Evolutionary conservation across 2,888 invertebrate genomes (phyloP).

Genomic region (Capitulum mitella): DNA sequence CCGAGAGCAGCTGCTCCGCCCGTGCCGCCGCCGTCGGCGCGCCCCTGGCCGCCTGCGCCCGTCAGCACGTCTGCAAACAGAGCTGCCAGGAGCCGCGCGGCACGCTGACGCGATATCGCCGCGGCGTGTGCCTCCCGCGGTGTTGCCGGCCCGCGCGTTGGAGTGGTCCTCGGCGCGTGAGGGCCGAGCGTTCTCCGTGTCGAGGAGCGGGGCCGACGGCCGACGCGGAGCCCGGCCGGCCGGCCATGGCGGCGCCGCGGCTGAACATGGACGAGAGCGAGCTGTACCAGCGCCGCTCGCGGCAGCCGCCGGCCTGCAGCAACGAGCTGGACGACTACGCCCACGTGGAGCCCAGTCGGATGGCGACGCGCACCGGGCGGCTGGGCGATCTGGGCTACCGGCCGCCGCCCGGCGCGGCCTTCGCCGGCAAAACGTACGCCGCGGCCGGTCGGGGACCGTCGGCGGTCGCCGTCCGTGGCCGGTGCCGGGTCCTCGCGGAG

Average conservation of each 20-base stretch:
- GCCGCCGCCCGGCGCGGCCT: not conserved
- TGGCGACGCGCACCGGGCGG: not conserved
- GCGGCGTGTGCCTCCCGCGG: not conserved
- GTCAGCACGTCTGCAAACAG: not conserved
- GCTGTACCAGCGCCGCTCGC: conserved; percentile 1
- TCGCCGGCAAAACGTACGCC: not conserved
- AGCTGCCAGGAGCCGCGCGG: not conserved
- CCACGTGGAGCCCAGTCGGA: not conserved
- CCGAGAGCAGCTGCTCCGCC: not conserved
- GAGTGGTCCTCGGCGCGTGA: not conserved
- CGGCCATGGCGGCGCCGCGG: not conserved
- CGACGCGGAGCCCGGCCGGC: not conserved
- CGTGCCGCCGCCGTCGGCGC: not conserved
- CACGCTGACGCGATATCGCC: not conserved
- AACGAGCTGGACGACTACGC: not conserved
- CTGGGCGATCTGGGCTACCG: not conserved
- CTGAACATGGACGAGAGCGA: not conserved
- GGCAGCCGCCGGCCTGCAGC: not conserved
- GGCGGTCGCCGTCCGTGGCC: no score
- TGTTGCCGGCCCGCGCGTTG: not conserved
- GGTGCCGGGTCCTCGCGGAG: no score
- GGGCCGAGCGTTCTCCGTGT: not conserved
- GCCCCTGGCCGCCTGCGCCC: not conserved
- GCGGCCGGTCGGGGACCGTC: not conserved
- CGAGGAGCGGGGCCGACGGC: no score